Evolutionary conservation across 2,797 vertebrate genomes (phyloP).

Genomic region (Helostoma temminkii): DNA sequence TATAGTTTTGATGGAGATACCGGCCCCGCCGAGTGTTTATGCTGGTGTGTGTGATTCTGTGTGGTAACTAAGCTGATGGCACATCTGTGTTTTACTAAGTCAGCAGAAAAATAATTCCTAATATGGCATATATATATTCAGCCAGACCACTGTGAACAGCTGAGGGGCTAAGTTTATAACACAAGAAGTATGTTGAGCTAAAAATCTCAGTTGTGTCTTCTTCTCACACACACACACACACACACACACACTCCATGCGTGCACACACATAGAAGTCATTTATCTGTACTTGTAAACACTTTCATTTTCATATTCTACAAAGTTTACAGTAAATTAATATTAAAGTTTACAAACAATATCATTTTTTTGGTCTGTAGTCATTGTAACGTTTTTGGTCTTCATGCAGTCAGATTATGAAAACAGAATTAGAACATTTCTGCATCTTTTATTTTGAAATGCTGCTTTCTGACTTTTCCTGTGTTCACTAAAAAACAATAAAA

Average conservation of each 20-base stretch:
- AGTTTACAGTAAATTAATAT: constrained; percentile 13
- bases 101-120: constrained; percentile 47
- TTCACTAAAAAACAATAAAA: too few species aligned
- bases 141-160: not conserved
- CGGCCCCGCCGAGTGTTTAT: constrained; percentile 33
- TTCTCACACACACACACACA: too few species aligned
- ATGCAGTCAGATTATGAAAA: too few species aligned
- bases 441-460: constrained; percentile 36
- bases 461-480: constrained; percentile 32
- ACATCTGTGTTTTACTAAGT: constrained; percentile 52
- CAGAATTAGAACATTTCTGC: too few species aligned
- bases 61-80: constrained; percentile 45
- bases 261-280: too few species aligned
- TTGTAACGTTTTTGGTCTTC: too few species aligned
- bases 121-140: constrained; percentile 18
- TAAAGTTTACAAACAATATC: constrained; percentile 4
- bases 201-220: too few species aligned
- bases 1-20: constrained; percentile 70
- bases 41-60: constrained; percentile 33
- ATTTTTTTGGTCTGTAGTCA: too few species aligned
- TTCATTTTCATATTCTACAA: constrained; percentile 14
- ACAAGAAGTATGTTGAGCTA: too few species aligned
- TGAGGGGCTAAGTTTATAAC: too few species aligned
- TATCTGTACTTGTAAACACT: not conserved
- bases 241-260: too few species aligned